Base-by-base conservation (phyloP, 2,797 vertebrate genomes). In the Centroberyx gerrardi region DNA sequence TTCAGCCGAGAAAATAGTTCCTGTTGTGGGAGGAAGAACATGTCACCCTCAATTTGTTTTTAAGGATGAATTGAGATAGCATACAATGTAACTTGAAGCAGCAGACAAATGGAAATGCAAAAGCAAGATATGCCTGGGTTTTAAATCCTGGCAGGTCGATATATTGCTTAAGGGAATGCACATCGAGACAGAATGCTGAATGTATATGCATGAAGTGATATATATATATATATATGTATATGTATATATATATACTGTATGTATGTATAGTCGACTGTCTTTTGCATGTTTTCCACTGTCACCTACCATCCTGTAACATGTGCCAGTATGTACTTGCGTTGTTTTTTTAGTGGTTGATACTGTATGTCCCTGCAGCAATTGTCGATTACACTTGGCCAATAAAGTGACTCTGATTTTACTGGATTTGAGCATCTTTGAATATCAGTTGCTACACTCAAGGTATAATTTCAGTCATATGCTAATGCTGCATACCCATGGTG, bases 401-500 rank as follows among this genome's bases (percentile, higher is more conserved):
- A 17, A n/a, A 51, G 48, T 18, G 5, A n/a, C 18, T 51, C 48
- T 51, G 17, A n/a, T 51, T 51, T 51, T n/a, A 44, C 2, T 44
- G 42, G 3, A 44, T 44, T 44, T 44, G 10, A 44, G 46, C 38
- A 3, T 17, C 22, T 70, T 31, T 62, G 62, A 67, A 22, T 29
- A 49, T 59, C 10, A 59, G 22, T 62, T 52, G 18, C 0, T 5
- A 36, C 2, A 42, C 29, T 66, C 0, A 8, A 59, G 38, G 36
- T 17, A 49, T 53, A n/a, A 44, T 67, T 46, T 53, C 54, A 72
- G 71, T 10, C 12, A 22, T 33, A 52, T 58, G 14, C 6, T 58
- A 70, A 70, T 64, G 53, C 48, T 52, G 63, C 28, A 59, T 49
- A 42, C 36, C 38, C 44, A 44, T 22, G 54, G 53, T 4, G 38